phyloP scores from a whole-genome alignment of 2,113 vertebrate species.

The Emydura subglobosa region DNA sequence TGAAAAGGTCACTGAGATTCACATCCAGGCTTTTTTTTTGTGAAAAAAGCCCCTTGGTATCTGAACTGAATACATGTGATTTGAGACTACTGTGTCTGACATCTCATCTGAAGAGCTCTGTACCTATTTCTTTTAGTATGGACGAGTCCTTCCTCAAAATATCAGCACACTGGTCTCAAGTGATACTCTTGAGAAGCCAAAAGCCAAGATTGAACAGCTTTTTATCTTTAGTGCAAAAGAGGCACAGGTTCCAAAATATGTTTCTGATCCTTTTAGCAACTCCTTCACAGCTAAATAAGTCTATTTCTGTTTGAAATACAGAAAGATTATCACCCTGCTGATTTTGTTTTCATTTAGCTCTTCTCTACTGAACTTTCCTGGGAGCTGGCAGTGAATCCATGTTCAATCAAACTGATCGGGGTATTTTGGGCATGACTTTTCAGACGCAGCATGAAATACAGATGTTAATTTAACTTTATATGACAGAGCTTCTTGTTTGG shows the following conservation, averaged over 20 bases:
- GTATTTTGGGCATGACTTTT: conserved; percentile 25
- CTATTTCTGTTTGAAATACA: neutral
- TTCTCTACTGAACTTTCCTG: conserved; percentile 3
- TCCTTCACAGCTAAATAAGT: conserved; percentile 35
- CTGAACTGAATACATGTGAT: neutral
- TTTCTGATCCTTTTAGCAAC: neutral
- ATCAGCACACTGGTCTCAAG: rapidly evolving
- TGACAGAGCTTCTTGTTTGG: conserved; percentile 2
- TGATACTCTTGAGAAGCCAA: neutral
- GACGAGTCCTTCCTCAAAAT: rapidly evolving
- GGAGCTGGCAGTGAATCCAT: neutral
- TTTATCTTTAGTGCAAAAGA: neutral
- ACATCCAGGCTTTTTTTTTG: neutral
- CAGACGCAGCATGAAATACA: conserved; percentile 7
- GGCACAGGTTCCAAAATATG: neutral
- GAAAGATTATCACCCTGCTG: neutral
- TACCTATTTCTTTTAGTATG: neutral
- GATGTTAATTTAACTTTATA: conserved; percentile 14
- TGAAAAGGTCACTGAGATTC: neutral
- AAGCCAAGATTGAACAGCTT: neutral
- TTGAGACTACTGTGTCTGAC: neutral
- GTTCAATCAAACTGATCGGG: conserved; percentile 34
- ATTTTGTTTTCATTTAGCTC: conserved; percentile 14
- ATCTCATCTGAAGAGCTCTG: neutral
- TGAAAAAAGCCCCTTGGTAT: neutral